Conservation (phyloP, 2,113 vertebrate species). For the Phainopepla nitens region DNA sequence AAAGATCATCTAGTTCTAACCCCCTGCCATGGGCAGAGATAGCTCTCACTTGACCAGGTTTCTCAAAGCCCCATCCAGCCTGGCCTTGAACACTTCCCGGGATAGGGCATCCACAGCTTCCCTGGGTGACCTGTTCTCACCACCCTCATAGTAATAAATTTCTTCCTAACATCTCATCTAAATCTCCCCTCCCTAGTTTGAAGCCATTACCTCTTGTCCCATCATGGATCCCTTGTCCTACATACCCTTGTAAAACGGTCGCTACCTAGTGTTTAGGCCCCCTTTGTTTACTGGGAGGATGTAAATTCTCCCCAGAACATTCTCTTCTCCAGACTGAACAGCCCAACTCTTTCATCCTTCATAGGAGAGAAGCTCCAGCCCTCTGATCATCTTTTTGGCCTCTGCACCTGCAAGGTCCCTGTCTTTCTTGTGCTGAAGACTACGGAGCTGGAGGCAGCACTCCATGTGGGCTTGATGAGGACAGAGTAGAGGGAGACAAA, state of each 20-base stretch:
- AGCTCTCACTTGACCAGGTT: neutral
- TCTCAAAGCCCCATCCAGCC: neutral
- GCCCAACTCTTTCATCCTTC: neutral
- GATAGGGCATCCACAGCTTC: neutral
- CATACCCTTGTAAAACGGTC: neutral
- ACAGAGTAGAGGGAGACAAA: neutral
- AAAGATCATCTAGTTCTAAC: neutral
- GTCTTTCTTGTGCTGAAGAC: neutral
- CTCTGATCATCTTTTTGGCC: neutral
- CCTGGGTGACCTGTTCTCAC: neutral
- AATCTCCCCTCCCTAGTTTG: neutral
- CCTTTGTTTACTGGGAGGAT: neutral
- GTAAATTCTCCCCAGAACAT: neutral
- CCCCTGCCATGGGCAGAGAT: neutral
- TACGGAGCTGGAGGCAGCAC: neutral
- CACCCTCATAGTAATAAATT: neutral
- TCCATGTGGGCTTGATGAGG: neutral
- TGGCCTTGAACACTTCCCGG: neutral
- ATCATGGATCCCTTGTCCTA: neutral
- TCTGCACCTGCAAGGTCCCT: neutral
- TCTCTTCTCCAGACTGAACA: neutral
- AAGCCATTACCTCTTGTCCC: neutral
- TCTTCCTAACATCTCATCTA: neutral
- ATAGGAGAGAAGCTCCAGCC: neutral
- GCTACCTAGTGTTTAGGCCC: neutral